phyloP scores from a whole-genome alignment of 2,797 vertebrate species.

The Myotis findleyi region DNA sequence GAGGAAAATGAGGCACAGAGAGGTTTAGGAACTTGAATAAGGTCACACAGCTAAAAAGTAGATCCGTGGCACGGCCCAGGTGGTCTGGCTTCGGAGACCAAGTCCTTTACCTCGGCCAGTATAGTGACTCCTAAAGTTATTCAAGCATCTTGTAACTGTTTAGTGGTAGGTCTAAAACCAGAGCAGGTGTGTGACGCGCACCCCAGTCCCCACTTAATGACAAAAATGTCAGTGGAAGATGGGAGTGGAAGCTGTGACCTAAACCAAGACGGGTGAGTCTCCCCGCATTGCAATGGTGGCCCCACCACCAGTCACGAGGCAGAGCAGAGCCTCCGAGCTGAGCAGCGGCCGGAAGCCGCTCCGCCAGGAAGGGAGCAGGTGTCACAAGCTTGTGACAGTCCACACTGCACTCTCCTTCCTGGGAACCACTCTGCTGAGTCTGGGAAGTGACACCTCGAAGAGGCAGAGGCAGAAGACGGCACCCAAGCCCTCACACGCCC shows the following conservation, averaged over 20 bases:
- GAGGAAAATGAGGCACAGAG: conserved; percentile 8
- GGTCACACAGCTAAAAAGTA: neutral
- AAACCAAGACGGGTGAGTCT: neutral
- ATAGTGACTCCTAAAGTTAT: neutral
- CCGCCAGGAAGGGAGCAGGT: no score
- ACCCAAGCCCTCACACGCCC: neutral
- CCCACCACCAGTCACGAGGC: neutral
- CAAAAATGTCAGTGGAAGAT: neutral
- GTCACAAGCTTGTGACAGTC: neutral
- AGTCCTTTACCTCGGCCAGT: neutral
- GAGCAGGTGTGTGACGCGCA: neutral
- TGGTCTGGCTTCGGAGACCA: neutral
- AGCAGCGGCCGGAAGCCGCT: no score
- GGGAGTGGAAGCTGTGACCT: neutral
- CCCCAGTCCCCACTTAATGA: neutral
- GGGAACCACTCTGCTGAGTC: neutral
- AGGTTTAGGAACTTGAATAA: neutral
- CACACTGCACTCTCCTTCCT: neutral
- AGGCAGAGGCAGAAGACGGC: neutral
- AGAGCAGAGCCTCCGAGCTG: no score
- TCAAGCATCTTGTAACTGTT: neutral
- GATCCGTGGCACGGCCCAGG: neutral
- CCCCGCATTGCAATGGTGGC: neutral
- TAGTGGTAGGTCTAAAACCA: neutral
- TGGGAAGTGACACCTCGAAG: neutral